These are phyloP conservation scores for Labeo rohita DNA, from an alignment of 2,113 vertebrate genomes.

Conservation along the genomic window DNA sequence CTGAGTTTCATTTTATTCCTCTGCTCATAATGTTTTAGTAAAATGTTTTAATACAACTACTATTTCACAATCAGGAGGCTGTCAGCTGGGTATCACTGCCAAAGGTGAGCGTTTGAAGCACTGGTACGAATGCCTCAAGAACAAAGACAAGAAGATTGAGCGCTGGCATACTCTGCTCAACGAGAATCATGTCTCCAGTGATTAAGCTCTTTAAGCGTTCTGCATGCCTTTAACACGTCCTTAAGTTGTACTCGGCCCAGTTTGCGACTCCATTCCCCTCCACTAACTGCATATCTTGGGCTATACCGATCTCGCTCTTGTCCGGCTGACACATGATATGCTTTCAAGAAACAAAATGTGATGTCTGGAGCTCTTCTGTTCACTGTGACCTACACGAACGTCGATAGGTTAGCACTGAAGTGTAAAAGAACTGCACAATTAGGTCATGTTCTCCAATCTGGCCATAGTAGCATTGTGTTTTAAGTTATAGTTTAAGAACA, in stretches of 20 bases:
- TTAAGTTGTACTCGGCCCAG: slow-evolving; percentile 33
- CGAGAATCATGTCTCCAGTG: slow-evolving; percentile 87
- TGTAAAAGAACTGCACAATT: slow-evolving; percentile 14
- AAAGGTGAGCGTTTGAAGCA: slow-evolving; percentile 96
- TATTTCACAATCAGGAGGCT: slow-evolving; percentile 74
- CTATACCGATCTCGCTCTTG: not conserved
- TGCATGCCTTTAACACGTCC: slow-evolving; percentile 58
- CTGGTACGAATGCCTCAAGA: slow-evolving; percentile 98
- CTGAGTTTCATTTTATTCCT: not conserved
- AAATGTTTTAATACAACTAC: not conserved
- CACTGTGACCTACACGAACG: not conserved
- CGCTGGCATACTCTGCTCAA: slow-evolving; percentile 95
- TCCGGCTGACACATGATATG: not conserved
- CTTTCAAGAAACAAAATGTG: slow-evolving; percentile 14
- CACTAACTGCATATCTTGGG: slow-evolving; percentile 5
- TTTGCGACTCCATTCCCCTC: slow-evolving; percentile 17
- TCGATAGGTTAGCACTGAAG: not conserved
- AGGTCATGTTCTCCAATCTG: not conserved
- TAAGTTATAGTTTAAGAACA: not conserved
- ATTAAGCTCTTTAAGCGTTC: slow-evolving; percentile 72
- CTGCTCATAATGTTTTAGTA: not conserved
- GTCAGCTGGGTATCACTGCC: slow-evolving; percentile 92
- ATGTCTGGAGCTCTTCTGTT: not conserved
- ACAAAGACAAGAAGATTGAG: slow-evolving; percentile 98
- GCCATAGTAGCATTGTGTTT: slow-evolving; percentile 4